A percentile compares a stretch with the other conserved stretches of the same genome.
These are phyloP conservation scores for Sicus ferrugineus DNA, from an alignment of 2,888 invertebrate genomes.

Conservation along the genomic window DNA sequence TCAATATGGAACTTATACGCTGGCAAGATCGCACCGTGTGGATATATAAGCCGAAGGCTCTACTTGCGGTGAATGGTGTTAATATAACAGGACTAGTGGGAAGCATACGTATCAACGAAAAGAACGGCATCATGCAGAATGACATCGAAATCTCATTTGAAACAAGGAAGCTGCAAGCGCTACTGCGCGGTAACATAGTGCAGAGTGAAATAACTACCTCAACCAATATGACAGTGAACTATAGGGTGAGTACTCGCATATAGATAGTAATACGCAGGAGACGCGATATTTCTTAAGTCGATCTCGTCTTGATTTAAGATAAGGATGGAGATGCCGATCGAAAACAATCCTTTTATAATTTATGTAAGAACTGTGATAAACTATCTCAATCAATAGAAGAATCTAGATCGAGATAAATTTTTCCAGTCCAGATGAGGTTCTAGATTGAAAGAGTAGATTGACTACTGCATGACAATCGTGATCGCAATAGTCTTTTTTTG, in stretches of 20 bases:
- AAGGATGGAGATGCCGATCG: too few relatives aligned
- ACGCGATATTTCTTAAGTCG: too few relatives aligned
- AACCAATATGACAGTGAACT: slow-evolving; percentile 60
- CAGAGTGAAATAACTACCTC: slow-evolving; percentile 58
- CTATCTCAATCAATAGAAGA: too few relatives aligned
- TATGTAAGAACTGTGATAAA: too few relatives aligned
- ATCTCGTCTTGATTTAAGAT: too few relatives aligned
- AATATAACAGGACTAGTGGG: slow-evolving; percentile 74
- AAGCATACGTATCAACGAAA: slow-evolving; percentile 69
- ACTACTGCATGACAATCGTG: too few relatives aligned
- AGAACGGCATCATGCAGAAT: slow-evolving; percentile 78
- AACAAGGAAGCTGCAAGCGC: slow-evolving; percentile 78
- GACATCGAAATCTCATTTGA: slow-evolving; percentile 79
- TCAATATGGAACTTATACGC: slow-evolving; percentile 58
- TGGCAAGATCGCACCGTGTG: slow-evolving; percentile 69
- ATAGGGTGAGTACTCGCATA: slow-evolving; percentile 69
- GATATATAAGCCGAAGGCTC: slow-evolving; percentile 75
- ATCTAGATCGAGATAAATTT: too few relatives aligned
- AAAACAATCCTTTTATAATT: too few relatives aligned
- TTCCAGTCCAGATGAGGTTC: too few relatives aligned
- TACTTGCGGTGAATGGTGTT: slow-evolving; percentile 77
- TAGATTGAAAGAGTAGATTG: not conserved
- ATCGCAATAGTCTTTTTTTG: too few relatives aligned
- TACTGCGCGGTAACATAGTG: slow-evolving; percentile 77
- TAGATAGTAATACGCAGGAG: too few relatives aligned